Percentiles rank a stretch among this genome's conserved stretches.
These are phyloP conservation scores for Silurus glanis DNA, from an alignment of 2,113 vertebrate species.

Conservation along the genomic window DNA sequence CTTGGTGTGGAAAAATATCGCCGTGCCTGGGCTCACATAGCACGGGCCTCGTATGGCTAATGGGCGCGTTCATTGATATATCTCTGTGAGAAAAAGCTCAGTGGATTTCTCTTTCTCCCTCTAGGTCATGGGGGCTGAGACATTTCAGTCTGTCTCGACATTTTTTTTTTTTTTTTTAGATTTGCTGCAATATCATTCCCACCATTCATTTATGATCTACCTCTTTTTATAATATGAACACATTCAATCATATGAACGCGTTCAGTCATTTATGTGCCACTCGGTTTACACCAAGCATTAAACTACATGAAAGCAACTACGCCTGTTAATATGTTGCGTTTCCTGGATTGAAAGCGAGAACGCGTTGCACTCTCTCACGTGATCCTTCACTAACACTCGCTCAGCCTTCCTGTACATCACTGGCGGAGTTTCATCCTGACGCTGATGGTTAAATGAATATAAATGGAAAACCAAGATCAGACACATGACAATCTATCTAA, in stretches of 20 bases:
- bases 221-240: slow-evolving; percentile 3
- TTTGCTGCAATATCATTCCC: slow-evolving; percentile 2
- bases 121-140: slow-evolving; percentile 55
- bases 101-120: slow-evolving; percentile 59
- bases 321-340: slow-evolving; percentile 6
- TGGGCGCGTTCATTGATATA: slow-evolving; percentile 78
- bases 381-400: slow-evolving; percentile 55
- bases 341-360: slow-evolving; percentile 44
- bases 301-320: neutral
- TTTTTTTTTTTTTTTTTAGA: neutral
- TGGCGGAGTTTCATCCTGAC: slow-evolving; percentile 2
- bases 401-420: slow-evolving; percentile 35
- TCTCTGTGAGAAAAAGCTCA: slow-evolving; percentile 68
- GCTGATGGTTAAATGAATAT: neutral
- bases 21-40: slow-evolving; percentile 27
- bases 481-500: neutral
- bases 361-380: slow-evolving; percentile 54
- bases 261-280: neutral
- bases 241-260: slow-evolving; percentile 14
- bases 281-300: neutral
- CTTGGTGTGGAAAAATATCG: slow-evolving; percentile 1
- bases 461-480: neutral
- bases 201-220: slow-evolving; percentile 28
- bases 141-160: slow-evolving; percentile 41
- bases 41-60: slow-evolving; percentile 70